phyloP scores from a whole-genome alignment of 2,888 invertebrate genomes.

The Nesidiocoris tenuis region DNA sequence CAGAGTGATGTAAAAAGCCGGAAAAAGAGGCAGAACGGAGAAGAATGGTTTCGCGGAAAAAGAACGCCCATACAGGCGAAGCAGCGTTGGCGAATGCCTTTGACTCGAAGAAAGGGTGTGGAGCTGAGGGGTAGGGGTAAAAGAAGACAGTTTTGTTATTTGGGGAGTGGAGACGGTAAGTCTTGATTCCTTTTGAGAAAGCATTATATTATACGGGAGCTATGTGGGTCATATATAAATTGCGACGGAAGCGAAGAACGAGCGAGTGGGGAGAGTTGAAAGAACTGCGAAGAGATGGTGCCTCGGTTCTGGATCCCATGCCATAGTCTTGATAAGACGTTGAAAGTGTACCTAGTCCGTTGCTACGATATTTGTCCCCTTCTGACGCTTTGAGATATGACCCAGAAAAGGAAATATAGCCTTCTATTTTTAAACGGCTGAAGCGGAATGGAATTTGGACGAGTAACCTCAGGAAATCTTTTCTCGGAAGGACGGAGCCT shows the following conservation, averaged over 20 bases:
- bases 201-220: conserved; percentile 38
- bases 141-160: conserved; percentile 32
- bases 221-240: conserved; percentile 40
- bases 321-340: conserved; percentile 7
- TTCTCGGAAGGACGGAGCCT: too few relatives aligned
- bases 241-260: conserved; percentile 8
- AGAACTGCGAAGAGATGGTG: not conserved
- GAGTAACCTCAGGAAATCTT: not conserved
- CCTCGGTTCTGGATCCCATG: not conserved
- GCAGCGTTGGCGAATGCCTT: not conserved
- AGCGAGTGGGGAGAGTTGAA: not conserved
- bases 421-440: conserved; percentile 39
- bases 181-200: conserved; percentile 43
- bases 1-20: not conserved
- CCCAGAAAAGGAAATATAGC: conserved; percentile 30
- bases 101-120: not conserved
- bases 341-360: conserved; percentile 37
- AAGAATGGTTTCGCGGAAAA: not conserved
- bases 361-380: conserved; percentile 31
- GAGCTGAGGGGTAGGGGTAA: not conserved
- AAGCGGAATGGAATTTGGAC: conserved; percentile 22
- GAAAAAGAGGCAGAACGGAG: not conserved
- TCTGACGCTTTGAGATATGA: conserved; percentile 36
- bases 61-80: not conserved
- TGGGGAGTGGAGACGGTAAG: conserved; percentile 31